Evolutionary conservation across 2,888 invertebrate genomes (phyloP), one percentile per base, ranked within the genome.

Genomic region (Melieria crassipennis): DNA sequence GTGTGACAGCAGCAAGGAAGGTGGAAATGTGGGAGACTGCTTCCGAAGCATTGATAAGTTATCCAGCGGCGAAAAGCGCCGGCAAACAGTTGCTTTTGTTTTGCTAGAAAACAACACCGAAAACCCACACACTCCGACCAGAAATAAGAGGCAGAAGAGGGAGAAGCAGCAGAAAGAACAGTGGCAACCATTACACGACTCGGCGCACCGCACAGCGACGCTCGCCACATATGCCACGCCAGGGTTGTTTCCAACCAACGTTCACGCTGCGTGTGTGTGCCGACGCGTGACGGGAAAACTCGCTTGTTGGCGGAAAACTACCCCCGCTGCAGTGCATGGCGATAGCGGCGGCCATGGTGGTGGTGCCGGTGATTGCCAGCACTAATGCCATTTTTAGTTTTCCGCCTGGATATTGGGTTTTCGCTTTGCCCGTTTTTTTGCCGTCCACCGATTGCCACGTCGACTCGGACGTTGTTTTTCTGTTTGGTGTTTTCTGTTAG

Each of bases 231-330:
- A 80, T 79, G 79, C 72, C 30, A 2, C 30, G 30, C 3, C 74
- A 80, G 81, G 81, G 79, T 77, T 80, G 79, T 78, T 80, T 79
- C 77, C 75, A 10, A 64, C 1, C 30, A 11, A 52, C 52, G 52
- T 30, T 30, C 30, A 30, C n/a, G 56, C 16, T n/a, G 16, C 16
- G 13, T 46, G 57, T 45, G 16, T 65, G 55, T 45, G 30, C 4
- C 30, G 46, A 30, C 30, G 10, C 45, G 56, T 65, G 30, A 30
- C 30, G 30, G 30, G 30, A 30, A 30, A 30, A 30, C 30, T 30
- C 30, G 30, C 30, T 30, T 52, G 52, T 45, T 16, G 50, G 60
- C 52, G 45, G 45, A 16, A 61, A 9, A 61, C 67, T 61, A 50
- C 67, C 67, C 60, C 61, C 60, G 67, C 30, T 61, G 16, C 45